Evolutionary conservation across 2,113 vertebrate species (phyloP).

Genomic region (Willisornis vidua): DNA sequence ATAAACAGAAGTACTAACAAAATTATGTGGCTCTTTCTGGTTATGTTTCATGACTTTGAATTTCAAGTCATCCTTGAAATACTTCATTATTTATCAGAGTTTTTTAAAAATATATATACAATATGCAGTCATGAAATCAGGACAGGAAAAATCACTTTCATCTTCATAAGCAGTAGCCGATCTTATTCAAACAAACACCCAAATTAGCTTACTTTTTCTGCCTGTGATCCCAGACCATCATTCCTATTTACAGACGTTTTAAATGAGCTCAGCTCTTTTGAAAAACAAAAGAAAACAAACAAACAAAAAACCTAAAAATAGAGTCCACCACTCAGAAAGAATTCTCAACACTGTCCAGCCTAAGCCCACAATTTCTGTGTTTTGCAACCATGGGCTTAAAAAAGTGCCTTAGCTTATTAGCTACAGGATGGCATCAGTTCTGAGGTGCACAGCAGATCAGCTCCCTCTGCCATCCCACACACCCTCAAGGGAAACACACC

Average conservation of each 20-base stretch:
- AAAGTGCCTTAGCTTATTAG: not conserved
- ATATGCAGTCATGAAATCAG: not conserved
- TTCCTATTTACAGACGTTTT: not conserved
- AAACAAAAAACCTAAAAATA: not conserved
- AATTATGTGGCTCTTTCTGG: not conserved
- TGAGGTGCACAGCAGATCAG: not conserved
- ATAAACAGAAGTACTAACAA: not conserved
- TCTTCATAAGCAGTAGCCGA: not conserved
- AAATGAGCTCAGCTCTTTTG: not conserved
- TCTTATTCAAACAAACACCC: not conserved
- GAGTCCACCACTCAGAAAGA: not conserved
- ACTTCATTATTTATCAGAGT: not conserved
- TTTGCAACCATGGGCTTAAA: not conserved
- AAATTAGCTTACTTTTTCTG: not conserved
- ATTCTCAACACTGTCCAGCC: not conserved
- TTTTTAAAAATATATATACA: not conserved
- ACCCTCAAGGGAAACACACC: not conserved
- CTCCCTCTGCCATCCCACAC: fast-evolving
- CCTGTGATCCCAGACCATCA: not conserved
- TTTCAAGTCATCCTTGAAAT: not conserved
- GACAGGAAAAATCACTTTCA: not conserved
- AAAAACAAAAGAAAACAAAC: not conserved
- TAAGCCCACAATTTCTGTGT: not conserved
- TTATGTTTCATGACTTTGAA: not conserved
- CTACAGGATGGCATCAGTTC: not conserved